phyloP scores from a whole-genome alignment of 2,113 vertebrate genomes.

The Oenanthe melanoleuca region DNA sequence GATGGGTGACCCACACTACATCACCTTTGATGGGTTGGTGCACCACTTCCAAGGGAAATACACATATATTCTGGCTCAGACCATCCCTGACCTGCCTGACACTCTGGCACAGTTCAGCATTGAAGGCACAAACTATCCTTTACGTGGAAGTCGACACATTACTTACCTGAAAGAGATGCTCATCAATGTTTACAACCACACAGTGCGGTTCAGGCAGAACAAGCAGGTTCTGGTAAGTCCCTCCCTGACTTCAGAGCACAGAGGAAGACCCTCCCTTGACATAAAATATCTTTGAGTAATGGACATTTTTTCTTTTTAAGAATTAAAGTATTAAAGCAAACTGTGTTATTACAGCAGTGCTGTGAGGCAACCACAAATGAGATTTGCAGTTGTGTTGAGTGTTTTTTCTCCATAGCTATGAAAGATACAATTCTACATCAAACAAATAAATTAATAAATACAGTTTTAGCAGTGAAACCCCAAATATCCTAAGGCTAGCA shows the following conservation, averaged over 20 bases:
- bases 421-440: not conserved
- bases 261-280: not conserved
- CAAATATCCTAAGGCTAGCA: not conserved
- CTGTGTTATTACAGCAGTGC: not conserved
- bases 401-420: not conserved
- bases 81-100: conserved; percentile 57
- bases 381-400: not conserved
- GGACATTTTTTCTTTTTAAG: not conserved
- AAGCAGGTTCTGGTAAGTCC: conserved; percentile 76
- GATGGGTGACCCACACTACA: conserved; percentile 74
- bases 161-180: conserved; percentile 71
- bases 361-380: not conserved
- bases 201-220: conserved; percentile 73
- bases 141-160: not conserved
- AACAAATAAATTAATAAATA: not conserved
- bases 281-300: not conserved
- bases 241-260: not conserved
- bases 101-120: conserved; percentile 77
- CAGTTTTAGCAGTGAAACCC: not conserved
- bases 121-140: conserved; percentile 68
- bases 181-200: conserved; percentile 80
- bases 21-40: conserved; percentile 78
- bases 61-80: conserved; percentile 77
- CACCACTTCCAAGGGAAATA: conserved; percentile 78
- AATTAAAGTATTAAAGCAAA: not conserved